Evolutionary conservation across 2,888 invertebrate species (phyloP), one percentile per base, ranked within the genome.

Genomic region (Blastobasis lacticolella): DNA sequence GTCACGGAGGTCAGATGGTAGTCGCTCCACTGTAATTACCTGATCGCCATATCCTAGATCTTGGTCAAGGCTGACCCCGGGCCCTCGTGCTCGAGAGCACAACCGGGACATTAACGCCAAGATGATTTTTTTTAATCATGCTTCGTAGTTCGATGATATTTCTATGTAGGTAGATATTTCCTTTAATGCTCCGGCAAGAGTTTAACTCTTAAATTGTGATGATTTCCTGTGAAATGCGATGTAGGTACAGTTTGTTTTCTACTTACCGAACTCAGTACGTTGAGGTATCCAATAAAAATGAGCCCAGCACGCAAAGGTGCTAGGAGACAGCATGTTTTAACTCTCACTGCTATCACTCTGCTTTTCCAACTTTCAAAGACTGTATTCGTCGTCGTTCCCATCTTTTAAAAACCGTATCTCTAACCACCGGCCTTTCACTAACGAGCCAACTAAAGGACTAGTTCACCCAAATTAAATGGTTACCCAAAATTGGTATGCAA

Each of bases 301-400:
- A 82, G 57, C 0, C 83, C 84, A 6, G 73, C 59, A 45, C 71
- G 62, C n/a, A 82, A 64, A 0, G 82, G 78, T 0, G 70, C 70
- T 6, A 76, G 44, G 58, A 75, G 81, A 52, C 79, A 83, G 41
- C 81, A 83, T 38, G 61, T 64, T 9, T 75, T 69, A 51, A 83
- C 58, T 52, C 75, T 23, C 23, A 23, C 23, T 23, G 23, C 23
- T 23, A 23, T 57, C 43, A 81, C 56, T 37, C 62, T 49, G 5
- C 62, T 56, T 55, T 74, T 77, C 10, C 75, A 57, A 56, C 66
- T 67, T 4, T 73, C 66, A 52, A 71, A 75, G 1, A 65, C 62
- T 48, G 64, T 69, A 37, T 73, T 73, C 80, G 78, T 80, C 48
- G 55, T 67, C 6, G 5, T 37, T 46, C 48, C 38, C 43, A 36